A percentile compares a stretch with the other conserved stretches of the same genome.
Evolutionary conservation across 2,113 vertebrate species (phyloP).

Genomic region (Gavia stellata): DNA sequence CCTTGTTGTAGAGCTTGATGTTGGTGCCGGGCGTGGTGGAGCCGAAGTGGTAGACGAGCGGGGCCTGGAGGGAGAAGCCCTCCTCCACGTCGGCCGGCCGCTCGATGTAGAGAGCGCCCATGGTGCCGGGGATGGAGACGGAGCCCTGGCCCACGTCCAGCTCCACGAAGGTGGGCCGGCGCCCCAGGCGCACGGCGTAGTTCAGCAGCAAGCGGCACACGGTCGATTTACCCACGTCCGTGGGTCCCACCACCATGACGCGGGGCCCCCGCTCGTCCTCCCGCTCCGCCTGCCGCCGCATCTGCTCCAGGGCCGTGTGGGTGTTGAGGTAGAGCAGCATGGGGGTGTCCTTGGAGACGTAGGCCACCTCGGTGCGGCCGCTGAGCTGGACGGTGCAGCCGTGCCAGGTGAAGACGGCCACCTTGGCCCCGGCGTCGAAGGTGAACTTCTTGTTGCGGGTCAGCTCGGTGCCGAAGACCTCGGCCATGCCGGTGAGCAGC

Average conservation of each 20-base stretch:
- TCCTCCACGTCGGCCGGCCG: conserved; percentile 95
- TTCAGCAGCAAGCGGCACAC: conserved; percentile 82
- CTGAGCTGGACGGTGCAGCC: conserved; percentile 90
- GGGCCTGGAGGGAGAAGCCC: conserved; percentile 96
- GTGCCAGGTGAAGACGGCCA: conserved; percentile 97
- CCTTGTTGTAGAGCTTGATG: conserved; percentile 99
- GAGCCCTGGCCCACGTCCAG: conserved; percentile 96
- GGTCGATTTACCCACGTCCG: conserved; percentile 95
- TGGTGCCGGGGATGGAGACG: conserved; percentile 93
- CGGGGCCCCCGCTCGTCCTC: conserved; percentile 93
- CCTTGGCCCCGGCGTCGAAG: conserved; percentile 92
- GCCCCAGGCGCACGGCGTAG: conserved; percentile 93
- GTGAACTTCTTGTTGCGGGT: conserved; percentile 95
- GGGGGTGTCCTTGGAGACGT: conserved; percentile 93
- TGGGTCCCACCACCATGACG: conserved; percentile 94
- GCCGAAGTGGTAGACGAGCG: conserved; percentile 95
- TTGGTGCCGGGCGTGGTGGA: conserved; percentile 96
- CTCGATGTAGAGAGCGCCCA: conserved; percentile 93
- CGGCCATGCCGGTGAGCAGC: conserved; percentile 88
- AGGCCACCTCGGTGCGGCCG: conserved; percentile 93
- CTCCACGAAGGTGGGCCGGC: conserved; percentile 93
- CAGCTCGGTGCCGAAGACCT: conserved; percentile 94
- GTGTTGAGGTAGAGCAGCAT: conserved; percentile 97
- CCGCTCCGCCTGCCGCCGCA: conserved; percentile 91
- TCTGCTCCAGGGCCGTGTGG: conserved; percentile 95